Conservation (phyloP, 2,797 vertebrate species). For the Threskiornis aethiopicus region DNA sequence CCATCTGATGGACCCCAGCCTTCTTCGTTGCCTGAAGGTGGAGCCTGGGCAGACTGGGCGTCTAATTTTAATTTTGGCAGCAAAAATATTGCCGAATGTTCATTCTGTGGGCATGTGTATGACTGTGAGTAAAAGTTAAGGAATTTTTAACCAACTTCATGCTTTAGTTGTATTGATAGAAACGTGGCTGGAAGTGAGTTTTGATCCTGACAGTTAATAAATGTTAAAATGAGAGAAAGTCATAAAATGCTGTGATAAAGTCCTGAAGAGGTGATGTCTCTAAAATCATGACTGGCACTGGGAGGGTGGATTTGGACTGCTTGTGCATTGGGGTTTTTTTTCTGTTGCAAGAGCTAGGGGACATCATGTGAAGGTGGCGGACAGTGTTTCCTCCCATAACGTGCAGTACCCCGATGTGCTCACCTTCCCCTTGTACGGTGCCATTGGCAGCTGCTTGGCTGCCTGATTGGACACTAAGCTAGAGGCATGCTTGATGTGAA, state of each 20-base stretch:
- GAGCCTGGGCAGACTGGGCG: background rate
- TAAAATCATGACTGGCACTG: background rate
- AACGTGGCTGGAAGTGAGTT: background rate
- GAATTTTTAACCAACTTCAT: background rate
- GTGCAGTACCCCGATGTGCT: background rate
- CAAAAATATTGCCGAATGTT: background rate
- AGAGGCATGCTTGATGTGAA: background rate
- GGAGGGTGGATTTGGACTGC: background rate
- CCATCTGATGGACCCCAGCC: background rate
- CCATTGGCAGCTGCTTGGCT: background rate
- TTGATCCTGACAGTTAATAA: background rate
- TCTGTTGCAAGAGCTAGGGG: background rate
- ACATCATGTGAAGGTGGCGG: background rate
- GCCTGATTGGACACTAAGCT: background rate
- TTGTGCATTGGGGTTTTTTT: background rate
- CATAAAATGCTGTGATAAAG: background rate
- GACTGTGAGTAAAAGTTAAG: background rate
- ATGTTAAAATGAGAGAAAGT: background rate
- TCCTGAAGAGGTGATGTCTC: background rate
- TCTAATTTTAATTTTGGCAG: background rate
- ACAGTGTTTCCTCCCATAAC: background rate
- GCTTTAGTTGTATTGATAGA: background rate
- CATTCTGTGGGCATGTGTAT: background rate
- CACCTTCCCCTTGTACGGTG: background rate
- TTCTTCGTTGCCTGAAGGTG: background rate